Conservation (phyloP, 2,888 invertebrate species). For the Chromoteleia sp. region DNA sequence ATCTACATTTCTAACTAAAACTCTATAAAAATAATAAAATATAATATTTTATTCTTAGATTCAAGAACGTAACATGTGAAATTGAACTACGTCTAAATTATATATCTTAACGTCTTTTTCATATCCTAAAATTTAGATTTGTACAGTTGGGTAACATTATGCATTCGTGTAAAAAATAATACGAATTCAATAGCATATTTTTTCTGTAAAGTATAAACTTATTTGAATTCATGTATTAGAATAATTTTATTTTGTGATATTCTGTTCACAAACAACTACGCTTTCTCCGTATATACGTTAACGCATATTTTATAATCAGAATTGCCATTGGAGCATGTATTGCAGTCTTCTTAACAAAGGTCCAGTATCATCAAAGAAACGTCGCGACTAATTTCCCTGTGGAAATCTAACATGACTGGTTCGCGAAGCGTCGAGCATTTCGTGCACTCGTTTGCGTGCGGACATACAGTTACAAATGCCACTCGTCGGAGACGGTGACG, state of each 20-base stretch:
- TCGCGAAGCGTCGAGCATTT: slow-evolving; percentile 9
- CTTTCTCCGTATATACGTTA: background rate
- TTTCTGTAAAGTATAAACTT: background rate
- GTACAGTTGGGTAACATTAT: no score
- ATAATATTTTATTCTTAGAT: no score
- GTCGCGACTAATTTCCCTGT: slow-evolving; percentile 58
- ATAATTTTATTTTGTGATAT: no score
- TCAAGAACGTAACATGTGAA: no score
- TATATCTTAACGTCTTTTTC: no score
- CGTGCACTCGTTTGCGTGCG: slow-evolving; percentile 24
- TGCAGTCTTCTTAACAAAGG: slow-evolving; percentile 41
- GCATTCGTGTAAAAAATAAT: no score
- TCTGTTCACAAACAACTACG: background rate
- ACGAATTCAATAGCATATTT: no score
- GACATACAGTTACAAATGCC: slow-evolving; percentile 23
- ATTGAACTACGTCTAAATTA: no score
- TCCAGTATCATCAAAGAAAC: slow-evolving; percentile 57
- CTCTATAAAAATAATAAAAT: no score
- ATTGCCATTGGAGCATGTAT: slow-evolving; percentile 10
- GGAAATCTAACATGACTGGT: slow-evolving; percentile 52
- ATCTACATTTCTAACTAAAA: no score
- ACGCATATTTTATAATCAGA: slow-evolving; percentile 13
- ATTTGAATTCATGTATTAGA: no score
- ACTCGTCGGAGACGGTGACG: background rate
- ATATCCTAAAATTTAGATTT: no score